Conservation (phyloP, 2,888 invertebrate species). For the Podabrus alpinus region DNA sequence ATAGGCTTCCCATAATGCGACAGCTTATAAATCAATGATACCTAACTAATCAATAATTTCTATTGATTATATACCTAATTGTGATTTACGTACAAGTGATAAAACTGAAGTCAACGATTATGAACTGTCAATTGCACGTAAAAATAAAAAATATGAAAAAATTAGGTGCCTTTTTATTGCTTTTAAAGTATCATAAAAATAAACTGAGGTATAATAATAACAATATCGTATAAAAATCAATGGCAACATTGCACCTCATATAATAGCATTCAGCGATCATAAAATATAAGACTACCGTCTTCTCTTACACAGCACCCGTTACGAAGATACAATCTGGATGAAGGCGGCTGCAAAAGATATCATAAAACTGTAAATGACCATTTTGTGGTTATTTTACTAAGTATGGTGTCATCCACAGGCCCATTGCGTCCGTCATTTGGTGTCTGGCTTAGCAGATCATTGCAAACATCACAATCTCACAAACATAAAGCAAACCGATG, state of each 20-base stretch:
- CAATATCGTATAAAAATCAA: conserved; percentile 36
- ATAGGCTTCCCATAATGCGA: not conserved
- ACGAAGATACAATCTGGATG: conserved; percentile 48
- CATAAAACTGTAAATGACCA: conserved; percentile 54
- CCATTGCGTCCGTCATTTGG: conserved; percentile 49
- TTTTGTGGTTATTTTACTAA: conserved; percentile 54
- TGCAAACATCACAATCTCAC: conserved; percentile 25
- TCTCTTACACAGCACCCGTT: conserved; percentile 36
- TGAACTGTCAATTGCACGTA: not conserved
- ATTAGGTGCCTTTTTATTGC: conserved; percentile 7
- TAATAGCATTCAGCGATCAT: conserved; percentile 45
- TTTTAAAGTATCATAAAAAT: conserved; percentile 19
- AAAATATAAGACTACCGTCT: conserved; percentile 42
- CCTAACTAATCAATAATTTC: not conserved
- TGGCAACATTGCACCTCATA: conserved; percentile 38
- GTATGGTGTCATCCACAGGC: conserved; percentile 53
- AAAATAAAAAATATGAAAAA: conserved; percentile 2
- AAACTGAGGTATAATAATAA: conserved; percentile 25
- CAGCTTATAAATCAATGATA: not conserved
- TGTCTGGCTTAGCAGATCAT: conserved; percentile 40
- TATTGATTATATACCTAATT: not conserved
- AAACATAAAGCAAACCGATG: conserved; percentile 5
- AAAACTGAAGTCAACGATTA: not conserved
- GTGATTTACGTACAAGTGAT: not conserved
- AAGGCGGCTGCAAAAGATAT: conserved; percentile 47